Conservation (phyloP, 2,113 vertebrate genomes). For the Alexandromys fortis region DNA sequence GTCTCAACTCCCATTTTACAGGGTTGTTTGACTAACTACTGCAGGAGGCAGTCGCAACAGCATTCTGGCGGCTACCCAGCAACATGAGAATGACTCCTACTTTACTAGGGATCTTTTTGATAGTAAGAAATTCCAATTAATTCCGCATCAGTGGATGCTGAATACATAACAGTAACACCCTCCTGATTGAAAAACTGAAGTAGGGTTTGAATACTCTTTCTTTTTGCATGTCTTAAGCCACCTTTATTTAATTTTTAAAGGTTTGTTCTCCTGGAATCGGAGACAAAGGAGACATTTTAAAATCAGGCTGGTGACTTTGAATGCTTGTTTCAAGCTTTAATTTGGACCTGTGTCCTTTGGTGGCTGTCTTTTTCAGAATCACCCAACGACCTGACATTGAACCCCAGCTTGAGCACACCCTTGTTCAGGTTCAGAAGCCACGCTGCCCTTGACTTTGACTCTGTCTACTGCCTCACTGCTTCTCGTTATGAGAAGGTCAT, state of each 20-base stretch:
- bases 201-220: neutral
- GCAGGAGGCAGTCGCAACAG: neutral
- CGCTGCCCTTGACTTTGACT: neutral
- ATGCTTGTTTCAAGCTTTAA: neutral
- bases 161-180: neutral
- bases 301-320: neutral
- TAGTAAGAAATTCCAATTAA: neutral
- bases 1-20: neutral
- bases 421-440: neutral
- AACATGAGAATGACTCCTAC: neutral
- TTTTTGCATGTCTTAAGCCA: neutral
- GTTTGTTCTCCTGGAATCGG: neutral
- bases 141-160: neutral
- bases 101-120: neutral
- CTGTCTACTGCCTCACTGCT: neutral
- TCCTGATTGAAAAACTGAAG: neutral
- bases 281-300: constrained; percentile 2
- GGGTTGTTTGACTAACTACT: neutral
- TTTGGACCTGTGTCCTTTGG: constrained; percentile 15
- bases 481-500: constrained; percentile 25
- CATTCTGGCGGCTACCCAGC: neutral
- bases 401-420: neutral
- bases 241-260: neutral
- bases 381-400: neutral
- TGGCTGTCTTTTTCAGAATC: neutral